Conservation (phyloP, 2,888 invertebrate species). For the Agrilus biguttatus region DNA sequence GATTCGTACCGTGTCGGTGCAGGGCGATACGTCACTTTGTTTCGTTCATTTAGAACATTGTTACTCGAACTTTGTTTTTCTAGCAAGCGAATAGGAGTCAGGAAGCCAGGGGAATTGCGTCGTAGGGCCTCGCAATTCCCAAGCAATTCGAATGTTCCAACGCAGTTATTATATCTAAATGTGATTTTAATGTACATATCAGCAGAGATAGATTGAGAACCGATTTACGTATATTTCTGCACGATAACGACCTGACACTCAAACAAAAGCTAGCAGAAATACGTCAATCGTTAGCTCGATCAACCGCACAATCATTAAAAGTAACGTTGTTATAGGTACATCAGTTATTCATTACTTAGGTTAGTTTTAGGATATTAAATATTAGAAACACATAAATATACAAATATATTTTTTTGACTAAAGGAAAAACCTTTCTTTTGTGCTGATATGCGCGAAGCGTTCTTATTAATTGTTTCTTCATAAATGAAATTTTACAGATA, state of each 20-base stretch:
- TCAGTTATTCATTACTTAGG: conserved; percentile 15
- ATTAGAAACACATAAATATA: conserved; percentile 20
- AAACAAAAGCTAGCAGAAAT: conserved; percentile 15
- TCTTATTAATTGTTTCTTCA: too few relatives aligned
- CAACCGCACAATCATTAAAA: conserved; percentile 9
- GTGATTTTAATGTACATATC: conserved; percentile 18
- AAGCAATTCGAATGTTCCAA: conserved; percentile 3
- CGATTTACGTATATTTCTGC: conserved; percentile 13
- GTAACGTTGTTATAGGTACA: conserved; percentile 11
- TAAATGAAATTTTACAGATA: too few relatives aligned
- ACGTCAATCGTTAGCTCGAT: conserved; percentile 12
- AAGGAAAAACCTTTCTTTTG: too few relatives aligned
- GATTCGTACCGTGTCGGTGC: too few relatives aligned
- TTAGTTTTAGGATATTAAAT: conserved; percentile 12
- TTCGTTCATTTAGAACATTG: too few relatives aligned
- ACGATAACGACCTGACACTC: conserved; percentile 32
- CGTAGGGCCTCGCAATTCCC: conserved; percentile 23
- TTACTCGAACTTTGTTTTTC: too few relatives aligned
- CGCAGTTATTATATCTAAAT: conserved; percentile 15
- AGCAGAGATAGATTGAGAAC: conserved; percentile 11
- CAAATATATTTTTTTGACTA: conserved; percentile 31
- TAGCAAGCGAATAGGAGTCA: neutral
- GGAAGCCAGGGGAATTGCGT: conserved; percentile 11
- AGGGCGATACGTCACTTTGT: too few relatives aligned
- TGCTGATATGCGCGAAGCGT: too few relatives aligned